Conservation (phyloP, 2,113 vertebrate genomes). For the Anguilla rostrata region DNA sequence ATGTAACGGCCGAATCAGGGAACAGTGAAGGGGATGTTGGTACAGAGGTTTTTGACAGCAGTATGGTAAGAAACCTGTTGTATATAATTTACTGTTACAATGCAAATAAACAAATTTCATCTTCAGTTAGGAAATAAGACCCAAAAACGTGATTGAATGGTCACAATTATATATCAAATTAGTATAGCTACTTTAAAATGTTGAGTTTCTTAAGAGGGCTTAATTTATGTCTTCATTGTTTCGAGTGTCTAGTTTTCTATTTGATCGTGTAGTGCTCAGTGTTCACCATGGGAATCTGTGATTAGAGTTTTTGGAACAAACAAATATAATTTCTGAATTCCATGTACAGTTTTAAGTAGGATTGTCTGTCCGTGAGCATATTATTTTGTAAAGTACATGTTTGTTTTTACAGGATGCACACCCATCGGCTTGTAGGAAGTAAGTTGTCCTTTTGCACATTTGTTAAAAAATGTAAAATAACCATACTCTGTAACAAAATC, state of each 20-base stretch:
- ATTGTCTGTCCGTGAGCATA: background rate
- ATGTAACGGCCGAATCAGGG: slow-evolving; percentile 13
- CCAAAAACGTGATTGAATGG: background rate
- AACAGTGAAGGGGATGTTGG: background rate
- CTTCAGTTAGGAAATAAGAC: background rate
- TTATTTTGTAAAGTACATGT: background rate
- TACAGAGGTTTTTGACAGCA: background rate
- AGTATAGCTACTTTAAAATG: background rate
- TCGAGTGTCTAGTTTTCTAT: background rate
- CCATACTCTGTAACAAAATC: too few species aligned
- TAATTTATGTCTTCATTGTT: background rate
- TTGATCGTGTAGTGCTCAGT: too few species aligned
- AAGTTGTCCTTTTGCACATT: background rate
- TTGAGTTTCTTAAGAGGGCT: background rate
- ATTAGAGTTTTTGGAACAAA: too few species aligned
- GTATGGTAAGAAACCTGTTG: background rate
- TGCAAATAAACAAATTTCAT: background rate
- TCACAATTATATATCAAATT: background rate
- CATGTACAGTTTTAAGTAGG: background rate
- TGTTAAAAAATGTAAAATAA: too few species aligned
- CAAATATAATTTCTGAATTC: too few species aligned
- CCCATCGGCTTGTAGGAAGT: slow-evolving; percentile 11
- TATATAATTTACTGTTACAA: background rate
- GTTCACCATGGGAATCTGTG: too few species aligned
- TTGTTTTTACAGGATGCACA: slow-evolving; percentile 21